Base-by-base conservation (phyloP, 2,888 invertebrate species). In the Pomacea canaliculata region DNA sequence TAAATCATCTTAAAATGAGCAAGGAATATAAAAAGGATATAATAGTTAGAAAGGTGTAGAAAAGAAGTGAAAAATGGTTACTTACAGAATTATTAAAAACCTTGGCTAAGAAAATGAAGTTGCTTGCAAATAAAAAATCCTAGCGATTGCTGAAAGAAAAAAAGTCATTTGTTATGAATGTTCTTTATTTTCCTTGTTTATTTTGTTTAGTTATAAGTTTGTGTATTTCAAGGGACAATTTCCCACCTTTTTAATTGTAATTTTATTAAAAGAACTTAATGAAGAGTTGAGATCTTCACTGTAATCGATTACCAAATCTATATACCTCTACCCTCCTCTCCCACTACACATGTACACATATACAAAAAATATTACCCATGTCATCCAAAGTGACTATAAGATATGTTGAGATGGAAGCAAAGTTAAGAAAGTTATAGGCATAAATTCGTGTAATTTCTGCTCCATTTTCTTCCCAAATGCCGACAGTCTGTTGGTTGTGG, bases 381-480 rank as follows among this genome's bases (percentile, higher is more conserved):
- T 89, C 89, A 85, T 89, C 89, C 59, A 88, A 76, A 8, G 87
- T 84, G 12, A 83, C 75, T 37, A 80, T 27, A 13, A 80, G 46
- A 73, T 71, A 68, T 9, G 46, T 46, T 5, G 71, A 71, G 7
- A 60, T 48, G 16, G 60, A 69, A 48, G 89, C 75, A 9, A 85
- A 76, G 78, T 88, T 85, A 56, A 7, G 3, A 37, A 56, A 56
- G 8, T 56, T 7, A 56, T 16, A 56, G 19, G 81, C 82, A 49
- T 86, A 82, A 2, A 89, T 83, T 70, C 78, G 80, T 19, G 81
- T 78, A 23, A 89, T 83, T 71, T 88, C 88, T 18, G 86, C 82
- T 46, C 80, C 80, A 0, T 87, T 86, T 66, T 89, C 88, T 77
- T 87, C 86, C 89, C 88, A 89, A 10, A 71, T 69, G 46, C 82